phyloP scores from a whole-genome alignment of 2,797 vertebrate species.

The Chaenodraco wilsoni region DNA sequence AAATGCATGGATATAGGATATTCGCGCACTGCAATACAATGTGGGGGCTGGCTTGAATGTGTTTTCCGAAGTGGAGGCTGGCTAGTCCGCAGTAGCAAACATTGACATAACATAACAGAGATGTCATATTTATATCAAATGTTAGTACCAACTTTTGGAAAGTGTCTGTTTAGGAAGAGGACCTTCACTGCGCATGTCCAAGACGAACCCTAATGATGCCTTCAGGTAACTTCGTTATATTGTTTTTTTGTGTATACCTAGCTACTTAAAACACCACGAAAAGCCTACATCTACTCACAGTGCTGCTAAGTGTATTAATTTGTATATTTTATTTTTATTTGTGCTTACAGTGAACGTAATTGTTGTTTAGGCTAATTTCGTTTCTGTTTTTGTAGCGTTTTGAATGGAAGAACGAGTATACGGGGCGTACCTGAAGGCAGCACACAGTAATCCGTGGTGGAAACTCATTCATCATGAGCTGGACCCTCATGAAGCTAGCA shows the following conservation, averaged over 20 bases:
- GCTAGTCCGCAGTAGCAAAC: no score
- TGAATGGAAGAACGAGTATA: not conserved
- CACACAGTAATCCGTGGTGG: slow-evolving; percentile 30
- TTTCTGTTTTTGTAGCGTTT: not conserved
- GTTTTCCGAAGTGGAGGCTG: no score
- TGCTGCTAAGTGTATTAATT: not conserved
- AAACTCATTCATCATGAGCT: slow-evolving; percentile 62
- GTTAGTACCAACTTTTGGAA: not conserved
- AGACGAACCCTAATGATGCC: not conserved
- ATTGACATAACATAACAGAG: not conserved
- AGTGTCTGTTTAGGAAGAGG: not conserved
- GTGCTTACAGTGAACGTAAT: accelerated
- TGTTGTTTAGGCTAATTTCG: accelerated
- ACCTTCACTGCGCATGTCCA: slow-evolving; percentile 22
- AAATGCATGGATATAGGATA: no score
- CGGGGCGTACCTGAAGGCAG: slow-evolving; percentile 34
- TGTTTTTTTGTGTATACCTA: accelerated
- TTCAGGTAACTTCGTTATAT: not conserved
- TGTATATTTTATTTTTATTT: accelerated
- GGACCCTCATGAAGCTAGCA: slow-evolving; percentile 23
- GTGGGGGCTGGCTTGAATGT: no score
- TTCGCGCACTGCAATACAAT: no score
- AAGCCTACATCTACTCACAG: accelerated
- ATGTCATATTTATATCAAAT: not conserved
- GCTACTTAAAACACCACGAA: not conserved